A percentile compares a stretch with the other conserved stretches of the same genome.
These are phyloP conservation scores for Megatriorchis doriae DNA, from an alignment of 2,113 vertebrate genomes.

Conservation along the genomic window DNA sequence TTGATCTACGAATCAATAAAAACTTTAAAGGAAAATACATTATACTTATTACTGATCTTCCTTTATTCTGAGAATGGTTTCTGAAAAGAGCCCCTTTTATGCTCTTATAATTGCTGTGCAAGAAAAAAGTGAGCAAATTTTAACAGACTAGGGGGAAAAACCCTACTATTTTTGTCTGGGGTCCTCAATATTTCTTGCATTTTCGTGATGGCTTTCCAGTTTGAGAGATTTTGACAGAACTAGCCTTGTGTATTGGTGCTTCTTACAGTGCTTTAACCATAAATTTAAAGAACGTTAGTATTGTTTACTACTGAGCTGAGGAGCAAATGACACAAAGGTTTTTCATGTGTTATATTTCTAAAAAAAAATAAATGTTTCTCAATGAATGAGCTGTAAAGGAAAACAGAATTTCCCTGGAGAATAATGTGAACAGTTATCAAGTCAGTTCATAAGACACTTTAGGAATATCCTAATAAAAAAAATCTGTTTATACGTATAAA, in stretches of 20 bases:
- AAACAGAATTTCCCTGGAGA: not conserved
- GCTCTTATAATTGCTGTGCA: not conserved
- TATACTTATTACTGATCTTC: not conserved
- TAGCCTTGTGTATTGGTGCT: rapidly evolving
- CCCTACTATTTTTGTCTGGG: not conserved
- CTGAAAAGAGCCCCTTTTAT: not conserved
- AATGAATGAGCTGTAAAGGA: not conserved
- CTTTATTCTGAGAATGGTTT: not conserved
- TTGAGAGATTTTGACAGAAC: not conserved
- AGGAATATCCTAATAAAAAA: not conserved
- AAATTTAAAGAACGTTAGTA: not conserved
- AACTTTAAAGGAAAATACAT: not conserved
- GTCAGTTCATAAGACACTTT: not conserved
- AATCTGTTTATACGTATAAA: not conserved
- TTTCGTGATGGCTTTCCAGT: not conserved
- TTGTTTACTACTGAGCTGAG: not conserved
- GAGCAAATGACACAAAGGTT: not conserved
- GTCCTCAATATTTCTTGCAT: not conserved
- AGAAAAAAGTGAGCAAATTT: not conserved
- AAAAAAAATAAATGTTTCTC: not conserved
- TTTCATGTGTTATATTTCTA: not conserved
- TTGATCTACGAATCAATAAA: not conserved
- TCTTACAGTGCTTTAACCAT: not conserved
- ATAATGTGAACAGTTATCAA: not conserved
- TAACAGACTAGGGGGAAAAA: not conserved